These are phyloP conservation scores for Sphyrna mokarran DNA, from an alignment of 2,113 vertebrate genomes.

Conservation along the genomic window DNA sequence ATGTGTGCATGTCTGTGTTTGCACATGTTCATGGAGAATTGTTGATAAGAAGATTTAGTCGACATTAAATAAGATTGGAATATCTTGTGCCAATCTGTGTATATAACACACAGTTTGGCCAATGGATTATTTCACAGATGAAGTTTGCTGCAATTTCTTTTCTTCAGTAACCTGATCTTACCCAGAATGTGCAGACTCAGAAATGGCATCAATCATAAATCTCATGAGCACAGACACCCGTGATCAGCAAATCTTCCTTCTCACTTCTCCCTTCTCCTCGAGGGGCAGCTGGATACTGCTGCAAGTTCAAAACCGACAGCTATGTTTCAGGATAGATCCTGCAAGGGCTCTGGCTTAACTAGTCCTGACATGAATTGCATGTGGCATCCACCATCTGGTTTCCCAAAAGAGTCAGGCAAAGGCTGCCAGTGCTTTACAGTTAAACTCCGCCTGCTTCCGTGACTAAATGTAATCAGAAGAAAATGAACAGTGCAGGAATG, in stretches of 20 bases:
- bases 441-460: constrained; percentile 41
- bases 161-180: constrained; percentile 17
- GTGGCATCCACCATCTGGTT: constrained; percentile 51
- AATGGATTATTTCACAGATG: neutral
- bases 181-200: neutral
- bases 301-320: constrained; percentile 40
- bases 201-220: constrained; percentile 21
- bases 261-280: constrained; percentile 32
- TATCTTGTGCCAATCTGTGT: neutral
- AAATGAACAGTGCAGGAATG: constrained; percentile 46
- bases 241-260: constrained; percentile 39
- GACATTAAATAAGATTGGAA: neutral
- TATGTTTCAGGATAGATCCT: constrained; percentile 38
- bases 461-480: constrained; percentile 47
- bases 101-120: neutral
- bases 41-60: neutral
- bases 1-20: neutral
- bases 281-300: constrained; percentile 44
- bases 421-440: constrained; percentile 38
- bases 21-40: neutral
- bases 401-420: constrained; percentile 41
- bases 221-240: neutral
- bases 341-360: constrained; percentile 44
- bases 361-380: constrained; percentile 50
- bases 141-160: neutral